Evolutionary conservation across 64 coral and sea anemone genomes (phyloP).

Genomic region (Porites lutea): DNA sequence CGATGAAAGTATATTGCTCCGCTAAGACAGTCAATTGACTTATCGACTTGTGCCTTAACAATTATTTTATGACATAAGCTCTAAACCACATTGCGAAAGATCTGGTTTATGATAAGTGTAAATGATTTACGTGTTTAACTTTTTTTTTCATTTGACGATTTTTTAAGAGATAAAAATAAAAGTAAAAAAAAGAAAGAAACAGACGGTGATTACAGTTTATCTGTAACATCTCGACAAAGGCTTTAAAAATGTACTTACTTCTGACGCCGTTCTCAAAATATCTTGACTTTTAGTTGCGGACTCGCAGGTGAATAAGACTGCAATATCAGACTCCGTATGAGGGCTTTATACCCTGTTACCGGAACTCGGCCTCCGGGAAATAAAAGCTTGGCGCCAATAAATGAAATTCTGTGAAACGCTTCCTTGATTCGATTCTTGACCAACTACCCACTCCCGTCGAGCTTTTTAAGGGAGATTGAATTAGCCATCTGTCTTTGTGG

Average conservation of each 20-base stretch:
- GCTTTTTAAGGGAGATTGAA: not conserved
- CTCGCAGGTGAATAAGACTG: slow-evolving; percentile 6
- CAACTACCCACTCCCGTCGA: not conserved
- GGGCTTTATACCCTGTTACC: slow-evolving; percentile 20
- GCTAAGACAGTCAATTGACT: no score
- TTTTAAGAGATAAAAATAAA: no score
- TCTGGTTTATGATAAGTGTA: no score
- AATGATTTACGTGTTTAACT: no score
- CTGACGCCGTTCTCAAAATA: not conserved
- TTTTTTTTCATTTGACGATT: no score
- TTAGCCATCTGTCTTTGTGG: slow-evolving; percentile 19
- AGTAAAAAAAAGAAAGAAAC: not conserved
- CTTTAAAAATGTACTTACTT: slow-evolving; percentile 23
- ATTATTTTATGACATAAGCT: no score
- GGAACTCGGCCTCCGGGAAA: slow-evolving; percentile 37
- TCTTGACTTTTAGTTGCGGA: not conserved
- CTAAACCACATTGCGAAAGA: no score
- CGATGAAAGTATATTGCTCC: no score
- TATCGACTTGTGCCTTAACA: no score
- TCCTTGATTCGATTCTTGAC: not conserved
- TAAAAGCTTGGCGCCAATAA: slow-evolving; percentile 15
- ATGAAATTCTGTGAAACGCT: slow-evolving; percentile 30
- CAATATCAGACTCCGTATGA: slow-evolving; percentile 6
- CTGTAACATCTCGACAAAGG: not conserved
- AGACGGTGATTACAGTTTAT: not conserved